Conservation (phyloP, 2,888 invertebrate species). For the Drosophila barbarae region DNA sequence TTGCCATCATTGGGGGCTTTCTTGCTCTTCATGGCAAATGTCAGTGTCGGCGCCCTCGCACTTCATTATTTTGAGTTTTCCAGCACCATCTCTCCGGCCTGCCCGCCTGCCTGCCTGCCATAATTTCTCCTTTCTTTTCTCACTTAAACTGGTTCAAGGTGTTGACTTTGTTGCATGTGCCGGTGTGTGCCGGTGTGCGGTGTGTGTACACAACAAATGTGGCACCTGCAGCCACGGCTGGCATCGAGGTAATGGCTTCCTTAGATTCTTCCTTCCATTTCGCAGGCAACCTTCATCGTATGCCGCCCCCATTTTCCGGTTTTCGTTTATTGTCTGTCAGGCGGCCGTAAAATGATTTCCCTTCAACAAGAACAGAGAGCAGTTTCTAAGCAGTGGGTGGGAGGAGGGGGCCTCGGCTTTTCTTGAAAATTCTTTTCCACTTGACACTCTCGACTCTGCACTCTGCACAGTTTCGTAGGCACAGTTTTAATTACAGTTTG, state of each 20-base stretch:
- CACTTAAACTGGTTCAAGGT: slow-evolving; percentile 69
- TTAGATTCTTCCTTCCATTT: slow-evolving; percentile 45
- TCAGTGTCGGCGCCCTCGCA: slow-evolving; percentile 52
- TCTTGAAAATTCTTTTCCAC: slow-evolving; percentile 55
- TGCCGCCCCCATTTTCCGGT: slow-evolving; percentile 19
- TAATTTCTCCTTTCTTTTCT: slow-evolving; percentile 46
- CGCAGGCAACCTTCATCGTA: slow-evolving; percentile 46
- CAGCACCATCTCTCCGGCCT: slow-evolving; percentile 24
- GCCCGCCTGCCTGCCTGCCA: slow-evolving; percentile 16
- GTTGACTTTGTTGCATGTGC: slow-evolving; percentile 61
- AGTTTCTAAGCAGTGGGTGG: neutral
- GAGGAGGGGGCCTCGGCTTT: neutral
- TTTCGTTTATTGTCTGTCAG: slow-evolving; percentile 66
- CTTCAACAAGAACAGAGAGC: slow-evolving; percentile 34
- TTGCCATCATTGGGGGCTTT: slow-evolving; percentile 34
- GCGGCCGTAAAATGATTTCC: slow-evolving; percentile 70
- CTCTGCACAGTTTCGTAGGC: slow-evolving; percentile 53
- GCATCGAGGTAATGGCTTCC: slow-evolving; percentile 43
- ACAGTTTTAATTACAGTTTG: slow-evolving; percentile 69
- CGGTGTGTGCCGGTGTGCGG: neutral
- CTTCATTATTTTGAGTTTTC: slow-evolving; percentile 71
- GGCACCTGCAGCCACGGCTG: slow-evolving; percentile 39
- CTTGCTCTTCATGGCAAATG: slow-evolving; percentile 28
- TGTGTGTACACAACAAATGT: slow-evolving; percentile 35
- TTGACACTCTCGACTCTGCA: slow-evolving; percentile 62